A percentile compares a stretch with the other conserved stretches of the same genome.
phyloP scores from a whole-genome alignment of 2,888 invertebrate species.

The Pelosia muscerda region DNA sequence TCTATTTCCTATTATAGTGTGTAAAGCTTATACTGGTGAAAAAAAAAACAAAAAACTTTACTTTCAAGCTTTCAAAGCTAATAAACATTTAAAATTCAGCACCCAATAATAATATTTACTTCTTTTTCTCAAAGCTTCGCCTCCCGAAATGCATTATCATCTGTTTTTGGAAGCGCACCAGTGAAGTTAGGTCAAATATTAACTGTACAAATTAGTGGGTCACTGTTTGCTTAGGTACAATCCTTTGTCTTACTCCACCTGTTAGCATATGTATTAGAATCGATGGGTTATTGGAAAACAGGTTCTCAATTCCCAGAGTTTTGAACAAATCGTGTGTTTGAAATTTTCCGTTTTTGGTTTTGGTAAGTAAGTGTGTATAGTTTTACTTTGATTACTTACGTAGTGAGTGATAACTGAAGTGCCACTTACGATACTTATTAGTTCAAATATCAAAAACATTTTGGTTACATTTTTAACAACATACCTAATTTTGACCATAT shows the following conservation, averaged over 20 bases:
- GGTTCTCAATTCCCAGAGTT: conserved; percentile 37
- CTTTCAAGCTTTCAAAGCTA: neutral
- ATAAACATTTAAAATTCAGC: conserved; percentile 19
- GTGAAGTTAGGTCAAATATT: conserved; percentile 68
- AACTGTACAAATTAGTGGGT: conserved; percentile 68
- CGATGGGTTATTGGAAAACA: conserved; percentile 34
- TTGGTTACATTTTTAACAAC: too few relatives aligned
- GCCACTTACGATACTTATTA: neutral
- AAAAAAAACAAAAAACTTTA: neutral
- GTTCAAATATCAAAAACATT: neutral
- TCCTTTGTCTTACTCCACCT: conserved; percentile 45
- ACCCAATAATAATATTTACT: conserved; percentile 11
- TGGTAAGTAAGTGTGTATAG: neutral
- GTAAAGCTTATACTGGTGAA: neutral
- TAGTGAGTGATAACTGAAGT: neutral
- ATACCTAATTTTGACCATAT: neutral
- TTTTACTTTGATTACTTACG: neutral
- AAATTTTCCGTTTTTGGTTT: neutral
- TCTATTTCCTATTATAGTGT: neutral
- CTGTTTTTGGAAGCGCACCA: conserved; percentile 46
- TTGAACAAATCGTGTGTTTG: conserved; percentile 13
- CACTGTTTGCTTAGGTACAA: conserved; percentile 43
- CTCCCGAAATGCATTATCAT: conserved; percentile 49
- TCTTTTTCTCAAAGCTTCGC: conserved; percentile 19
- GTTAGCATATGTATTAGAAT: conserved; percentile 45